Evolutionary conservation across 2,113 vertebrate species (phyloP).

Genomic region (Halcyon senegalensis): DNA sequence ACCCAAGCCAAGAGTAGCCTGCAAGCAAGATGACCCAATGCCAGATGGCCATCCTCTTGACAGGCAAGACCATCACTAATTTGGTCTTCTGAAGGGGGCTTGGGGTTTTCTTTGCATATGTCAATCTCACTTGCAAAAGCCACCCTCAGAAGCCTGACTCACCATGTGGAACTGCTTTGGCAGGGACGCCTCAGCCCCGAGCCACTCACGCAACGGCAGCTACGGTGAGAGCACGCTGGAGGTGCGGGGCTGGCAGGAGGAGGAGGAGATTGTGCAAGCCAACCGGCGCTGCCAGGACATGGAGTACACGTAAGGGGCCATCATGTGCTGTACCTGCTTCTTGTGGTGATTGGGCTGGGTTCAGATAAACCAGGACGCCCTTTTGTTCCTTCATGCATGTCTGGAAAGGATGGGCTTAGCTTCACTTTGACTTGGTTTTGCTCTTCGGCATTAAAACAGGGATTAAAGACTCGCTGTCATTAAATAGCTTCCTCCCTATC

Average conservation of each 20-base stretch:
- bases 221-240: constrained; percentile 79
- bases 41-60: background rate
- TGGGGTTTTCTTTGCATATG: background rate
- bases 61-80: accelerated
- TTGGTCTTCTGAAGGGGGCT: background rate
- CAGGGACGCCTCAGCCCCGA: constrained; percentile 80
- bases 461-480: background rate
- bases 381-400: background rate
- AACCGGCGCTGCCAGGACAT: constrained; percentile 85
- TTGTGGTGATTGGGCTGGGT: background rate
- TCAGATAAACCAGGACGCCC: background rate
- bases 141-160: background rate
- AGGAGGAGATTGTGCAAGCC: constrained; percentile 82
- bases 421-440: background rate
- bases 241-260: constrained; percentile 82
- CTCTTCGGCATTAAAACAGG: background rate
- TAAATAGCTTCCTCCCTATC: background rate
- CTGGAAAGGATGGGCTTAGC: background rate
- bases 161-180: background rate
- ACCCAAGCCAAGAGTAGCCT: background rate
- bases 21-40: background rate
- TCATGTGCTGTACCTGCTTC: accelerated
- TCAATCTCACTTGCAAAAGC: background rate
- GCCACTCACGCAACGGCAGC: constrained; percentile 84
- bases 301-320: constrained; percentile 83